Evolutionary conservation across 1,140 invertebrate species (phyloP).

Genomic region (Ceratina australensis): DNA sequence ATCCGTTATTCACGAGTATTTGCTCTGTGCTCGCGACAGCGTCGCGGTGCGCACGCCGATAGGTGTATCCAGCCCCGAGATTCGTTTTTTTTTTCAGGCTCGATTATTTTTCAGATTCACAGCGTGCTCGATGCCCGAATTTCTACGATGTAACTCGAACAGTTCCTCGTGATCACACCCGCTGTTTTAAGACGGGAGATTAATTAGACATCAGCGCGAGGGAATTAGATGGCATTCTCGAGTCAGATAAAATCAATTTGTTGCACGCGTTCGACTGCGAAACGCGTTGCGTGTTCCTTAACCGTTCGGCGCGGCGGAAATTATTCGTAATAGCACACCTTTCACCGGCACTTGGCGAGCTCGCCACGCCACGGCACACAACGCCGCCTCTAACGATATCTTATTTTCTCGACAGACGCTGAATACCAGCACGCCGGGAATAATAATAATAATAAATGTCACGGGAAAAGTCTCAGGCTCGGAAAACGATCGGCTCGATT

Average conservation of each 20-base stretch:
- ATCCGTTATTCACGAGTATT: slow-evolving; percentile 13
- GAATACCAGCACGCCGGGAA: slow-evolving; percentile 8
- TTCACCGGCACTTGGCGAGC: slow-evolving; percentile 30
- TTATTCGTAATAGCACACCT: slow-evolving; percentile 43
- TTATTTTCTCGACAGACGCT: slow-evolving; percentile 24
- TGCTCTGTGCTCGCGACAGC: neutral
- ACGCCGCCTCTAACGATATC: slow-evolving; percentile 22
- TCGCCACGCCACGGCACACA: neutral
- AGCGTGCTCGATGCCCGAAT: neutral
- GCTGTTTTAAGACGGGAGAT: too few relatives aligned
- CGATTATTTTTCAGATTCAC: neutral
- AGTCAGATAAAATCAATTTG: slow-evolving; percentile 51
- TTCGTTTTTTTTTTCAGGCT: neutral
- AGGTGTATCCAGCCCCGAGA: neutral
- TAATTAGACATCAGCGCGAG: neutral
- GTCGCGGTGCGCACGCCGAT: neutral
- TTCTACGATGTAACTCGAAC: neutral
- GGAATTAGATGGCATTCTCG: slow-evolving; percentile 1
- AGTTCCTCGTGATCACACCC: too few relatives aligned
- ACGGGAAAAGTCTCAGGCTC: slow-evolving; percentile 35
- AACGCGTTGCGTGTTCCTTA: slow-evolving; percentile 44
- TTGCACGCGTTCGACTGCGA: slow-evolving; percentile 37
- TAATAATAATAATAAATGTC: slow-evolving; percentile 44
- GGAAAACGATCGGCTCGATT: slow-evolving; percentile 12
- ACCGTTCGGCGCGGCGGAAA: slow-evolving; percentile 30